These are phyloP conservation scores for Xanthia togata DNA, from an alignment of 2,888 invertebrate genomes.

Conservation along the genomic window DNA sequence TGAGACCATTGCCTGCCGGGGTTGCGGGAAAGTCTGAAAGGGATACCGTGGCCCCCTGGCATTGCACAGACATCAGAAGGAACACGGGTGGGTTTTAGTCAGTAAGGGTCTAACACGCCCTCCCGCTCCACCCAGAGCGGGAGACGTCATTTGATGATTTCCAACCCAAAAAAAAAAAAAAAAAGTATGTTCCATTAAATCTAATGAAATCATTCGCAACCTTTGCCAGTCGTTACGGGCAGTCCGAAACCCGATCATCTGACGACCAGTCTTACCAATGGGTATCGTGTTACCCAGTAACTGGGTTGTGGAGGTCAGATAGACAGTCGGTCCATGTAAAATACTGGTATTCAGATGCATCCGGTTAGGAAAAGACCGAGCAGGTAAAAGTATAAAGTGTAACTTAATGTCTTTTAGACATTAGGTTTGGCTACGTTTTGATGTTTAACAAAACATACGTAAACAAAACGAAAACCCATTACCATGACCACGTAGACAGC, in stretches of 20 bases:
- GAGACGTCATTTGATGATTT: too few relatives aligned
- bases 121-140: too few relatives aligned
- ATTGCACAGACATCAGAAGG: too few relatives aligned
- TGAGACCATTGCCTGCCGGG: too few relatives aligned
- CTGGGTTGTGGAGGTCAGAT: not conserved
- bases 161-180: too few relatives aligned
- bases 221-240: not conserved
- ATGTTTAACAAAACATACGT: not conserved
- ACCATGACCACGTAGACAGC: not conserved
- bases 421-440: not conserved
- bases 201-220: not conserved
- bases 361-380: too few relatives aligned
- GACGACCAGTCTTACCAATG: not conserved
- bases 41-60: too few relatives aligned
- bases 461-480: not conserved
- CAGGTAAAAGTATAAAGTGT: too few relatives aligned
- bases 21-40: too few relatives aligned
- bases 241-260: not conserved
- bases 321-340: not conserved
- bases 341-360: not conserved
- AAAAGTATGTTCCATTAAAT: not conserved
- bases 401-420: too few relatives aligned
- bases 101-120: too few relatives aligned
- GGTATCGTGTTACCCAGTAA: not conserved
- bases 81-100: too few relatives aligned